Conservation (phyloP, 2,113 vertebrate genomes). For the Nesospiza acunhae region DNA sequence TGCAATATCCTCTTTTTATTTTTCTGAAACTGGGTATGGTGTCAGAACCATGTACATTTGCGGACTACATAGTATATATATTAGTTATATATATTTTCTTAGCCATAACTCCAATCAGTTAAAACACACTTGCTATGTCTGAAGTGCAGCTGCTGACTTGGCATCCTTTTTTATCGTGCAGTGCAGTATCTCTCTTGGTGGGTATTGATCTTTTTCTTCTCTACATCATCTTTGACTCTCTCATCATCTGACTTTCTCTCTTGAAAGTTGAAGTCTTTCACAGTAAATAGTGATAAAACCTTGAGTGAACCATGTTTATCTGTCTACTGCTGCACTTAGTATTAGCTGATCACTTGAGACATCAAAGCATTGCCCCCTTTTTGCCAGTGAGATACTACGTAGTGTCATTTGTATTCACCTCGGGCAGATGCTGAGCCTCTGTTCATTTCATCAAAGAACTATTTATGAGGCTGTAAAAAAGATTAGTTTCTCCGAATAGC, state of each 20-base stretch:
- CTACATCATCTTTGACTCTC: background rate
- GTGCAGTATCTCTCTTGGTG: background rate
- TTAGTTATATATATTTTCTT: background rate
- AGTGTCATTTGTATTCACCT: slow-evolving; percentile 75
- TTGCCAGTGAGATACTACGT: background rate
- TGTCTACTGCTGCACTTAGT: background rate
- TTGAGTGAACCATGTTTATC: background rate
- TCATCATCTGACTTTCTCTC: background rate
- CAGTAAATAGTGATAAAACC: background rate
- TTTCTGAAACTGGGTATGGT: background rate
- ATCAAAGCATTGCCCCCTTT: background rate
- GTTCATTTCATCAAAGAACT: slow-evolving; percentile 80
- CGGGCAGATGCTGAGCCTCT: slow-evolving; percentile 66
- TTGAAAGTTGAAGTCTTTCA: background rate
- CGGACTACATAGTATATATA: background rate
- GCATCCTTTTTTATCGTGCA: background rate
- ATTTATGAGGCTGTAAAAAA: slow-evolving; percentile 85
- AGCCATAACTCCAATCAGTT: background rate
- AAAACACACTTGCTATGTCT: background rate
- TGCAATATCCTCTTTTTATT: background rate
- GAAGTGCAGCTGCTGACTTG: background rate
- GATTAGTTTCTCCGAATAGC: slow-evolving; percentile 79
- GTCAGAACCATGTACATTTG: background rate
- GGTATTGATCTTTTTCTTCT: background rate
- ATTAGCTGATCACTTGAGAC: slow-evolving; percentile 4